These are phyloP conservation scores for Tetragonula carbonaria DNA, from an alignment of 2,888 invertebrate genomes.

Conservation along the genomic window DNA sequence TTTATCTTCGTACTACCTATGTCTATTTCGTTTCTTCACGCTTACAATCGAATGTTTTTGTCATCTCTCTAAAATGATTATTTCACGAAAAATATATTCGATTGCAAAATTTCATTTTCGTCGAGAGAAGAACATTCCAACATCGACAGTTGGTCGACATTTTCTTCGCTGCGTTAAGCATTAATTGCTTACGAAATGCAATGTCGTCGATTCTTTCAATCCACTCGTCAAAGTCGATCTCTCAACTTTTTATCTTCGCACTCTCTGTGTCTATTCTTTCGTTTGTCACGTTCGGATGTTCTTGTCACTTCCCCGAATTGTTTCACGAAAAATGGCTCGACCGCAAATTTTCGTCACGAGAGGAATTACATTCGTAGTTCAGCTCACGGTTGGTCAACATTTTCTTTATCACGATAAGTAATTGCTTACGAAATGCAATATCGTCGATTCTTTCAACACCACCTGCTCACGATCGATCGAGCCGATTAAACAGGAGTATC, in stretches of 20 bases:
- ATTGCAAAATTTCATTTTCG: background rate
- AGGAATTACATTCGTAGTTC: background rate
- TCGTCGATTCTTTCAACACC: conserved; percentile 2
- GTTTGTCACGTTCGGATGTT: conserved; percentile 14
- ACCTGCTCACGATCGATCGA: conserved; percentile 3
- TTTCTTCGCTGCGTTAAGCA: background rate
- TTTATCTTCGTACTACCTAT: background rate
- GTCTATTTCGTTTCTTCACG: background rate
- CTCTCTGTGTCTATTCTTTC: background rate
- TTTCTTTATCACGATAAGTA: background rate
- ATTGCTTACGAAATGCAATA: background rate
- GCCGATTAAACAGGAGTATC: conserved; percentile 4
- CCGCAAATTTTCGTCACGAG: too few relatives aligned
- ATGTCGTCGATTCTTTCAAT: background rate
- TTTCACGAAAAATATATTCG: background rate
- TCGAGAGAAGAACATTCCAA: background rate
- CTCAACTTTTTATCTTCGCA: background rate
- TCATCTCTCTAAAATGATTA: background rate
- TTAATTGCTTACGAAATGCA: background rate
- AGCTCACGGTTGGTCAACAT: background rate
- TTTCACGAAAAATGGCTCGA: background rate
- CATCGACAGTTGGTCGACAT: background rate
- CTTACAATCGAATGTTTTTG: conserved; percentile 1
- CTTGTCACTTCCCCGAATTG: background rate
- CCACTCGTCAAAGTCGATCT: background rate